Conservation (phyloP, 2,797 vertebrate genomes). For the Rhinoraja longicauda region DNA sequence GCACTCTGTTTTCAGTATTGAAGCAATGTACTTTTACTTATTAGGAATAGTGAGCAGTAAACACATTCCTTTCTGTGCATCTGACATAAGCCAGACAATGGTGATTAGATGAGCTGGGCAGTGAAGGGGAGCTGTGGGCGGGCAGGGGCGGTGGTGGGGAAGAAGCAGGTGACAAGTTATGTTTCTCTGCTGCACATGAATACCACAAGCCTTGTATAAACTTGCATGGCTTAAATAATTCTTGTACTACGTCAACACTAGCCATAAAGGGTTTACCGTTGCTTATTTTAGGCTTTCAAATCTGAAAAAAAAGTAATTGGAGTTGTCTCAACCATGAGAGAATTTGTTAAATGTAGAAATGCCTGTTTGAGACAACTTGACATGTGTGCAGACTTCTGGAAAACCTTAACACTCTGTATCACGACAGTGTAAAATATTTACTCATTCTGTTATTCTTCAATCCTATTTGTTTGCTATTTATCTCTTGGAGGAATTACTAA, state of each 20-base stretch:
- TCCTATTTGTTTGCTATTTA: neutral
- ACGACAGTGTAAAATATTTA: neutral
- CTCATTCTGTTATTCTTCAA: neutral
- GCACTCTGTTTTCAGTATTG: neutral
- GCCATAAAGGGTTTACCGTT: neutral
- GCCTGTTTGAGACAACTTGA: neutral
- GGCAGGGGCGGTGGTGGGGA: too few relatives aligned
- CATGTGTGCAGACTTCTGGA: neutral
- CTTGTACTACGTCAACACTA: neutral
- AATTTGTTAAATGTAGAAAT: neutral
- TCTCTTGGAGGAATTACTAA: neutral
- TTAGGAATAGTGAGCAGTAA: neutral
- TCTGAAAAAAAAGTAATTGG: neutral
- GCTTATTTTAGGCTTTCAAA: neutral
- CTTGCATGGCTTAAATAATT: neutral
- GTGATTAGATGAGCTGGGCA: neutral
- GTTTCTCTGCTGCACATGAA: neutral
- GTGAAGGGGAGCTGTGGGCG: too few relatives aligned
- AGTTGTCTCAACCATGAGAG: neutral
- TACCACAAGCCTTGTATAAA: neutral
- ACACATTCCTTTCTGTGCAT: neutral
- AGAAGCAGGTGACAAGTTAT: neutral
- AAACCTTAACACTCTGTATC: neutral
- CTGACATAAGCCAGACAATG: neutral
- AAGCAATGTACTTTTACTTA: neutral